Conservation (phyloP, 2,113 vertebrate species). For the Scortum barcoo region DNA sequence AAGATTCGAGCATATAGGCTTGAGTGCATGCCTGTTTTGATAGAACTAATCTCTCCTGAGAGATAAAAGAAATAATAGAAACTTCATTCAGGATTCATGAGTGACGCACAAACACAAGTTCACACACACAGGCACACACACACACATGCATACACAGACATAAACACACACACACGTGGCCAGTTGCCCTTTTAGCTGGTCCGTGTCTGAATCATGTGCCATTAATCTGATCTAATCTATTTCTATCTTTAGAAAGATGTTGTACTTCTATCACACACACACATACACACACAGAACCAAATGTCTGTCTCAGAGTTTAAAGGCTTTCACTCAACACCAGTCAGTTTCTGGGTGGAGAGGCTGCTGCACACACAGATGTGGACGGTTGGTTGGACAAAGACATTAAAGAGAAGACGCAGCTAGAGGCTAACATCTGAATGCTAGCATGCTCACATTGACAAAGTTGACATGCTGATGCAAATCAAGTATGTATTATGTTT, state of each 20-base stretch:
- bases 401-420: too few relatives aligned
- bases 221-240: constrained; percentile 18
- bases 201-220: constrained; percentile 12
- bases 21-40: constrained; percentile 23
- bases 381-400: neutral
- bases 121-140: neutral
- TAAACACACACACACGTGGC: neutral
- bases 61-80: constrained; percentile 48
- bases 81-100: constrained; percentile 65
- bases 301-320: neutral
- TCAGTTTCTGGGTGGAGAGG: neutral
- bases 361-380: neutral
- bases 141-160: neutral
- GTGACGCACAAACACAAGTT: constrained; percentile 5
- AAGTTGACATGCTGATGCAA: too few relatives aligned
- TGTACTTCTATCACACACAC: constrained; percentile 10
- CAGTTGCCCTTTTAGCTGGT: constrained; percentile 14
- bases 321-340: constrained; percentile 9
- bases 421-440: too few relatives aligned
- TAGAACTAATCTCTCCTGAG: constrained; percentile 26
- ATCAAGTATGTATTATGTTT: too few relatives aligned
- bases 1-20: constrained; percentile 10
- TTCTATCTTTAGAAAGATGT: constrained; percentile 34
- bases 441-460: too few relatives aligned
- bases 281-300: neutral